Base-by-base conservation (phyloP, 2,113 vertebrate species). In the Carollia perspicillata region DNA sequence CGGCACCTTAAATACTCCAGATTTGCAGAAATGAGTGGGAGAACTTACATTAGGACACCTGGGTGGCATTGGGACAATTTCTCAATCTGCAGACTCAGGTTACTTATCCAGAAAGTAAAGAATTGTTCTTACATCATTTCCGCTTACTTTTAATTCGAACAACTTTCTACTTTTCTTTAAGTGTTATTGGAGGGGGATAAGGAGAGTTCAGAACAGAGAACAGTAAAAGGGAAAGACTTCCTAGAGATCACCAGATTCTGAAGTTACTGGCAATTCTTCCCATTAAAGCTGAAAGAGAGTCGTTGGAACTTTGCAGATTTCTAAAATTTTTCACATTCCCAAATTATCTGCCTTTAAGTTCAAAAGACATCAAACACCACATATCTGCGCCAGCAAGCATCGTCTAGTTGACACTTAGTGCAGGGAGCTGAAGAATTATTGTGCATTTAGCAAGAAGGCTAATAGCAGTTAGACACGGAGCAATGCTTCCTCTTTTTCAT, bases 401-500 rank as follows among this genome's bases (percentile, higher is more conserved):
- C n/a, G 20, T 86, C 44, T 18, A 33, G 22, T 6, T 88, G 63
- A 87, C 42, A 77, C 78, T 84, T 37, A 88, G 28, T 33, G 26
- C 78, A 79, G 26, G 53, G 20, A 58, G 35, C 17, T 71, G 69
- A 84, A 90, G 47, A 90, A 55, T 35, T 85, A 69, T 0, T 28
- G 40, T 10, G 10, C 81, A 16, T 85, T 84, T 51, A 35, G 11
- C 23, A 84, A 49, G 8, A 47, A 90, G 44, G 6, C 33, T 33
- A 49, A n/a, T 35, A 80, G 30, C 63, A 89, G 28, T 65, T 89
- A 91, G 44, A 68, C 26, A 49, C 18, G 16, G 17, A 90, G 35
- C 91, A 80, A 80, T 74, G 14, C n/a, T 74, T 93, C 28, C 75
- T 93, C 44, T 93, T 58, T 79, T 77, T 80, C 60, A 53, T 93